phyloP scores from a whole-genome alignment of 2,888 invertebrate genomes.

The Miltochrista miniata region DNA sequence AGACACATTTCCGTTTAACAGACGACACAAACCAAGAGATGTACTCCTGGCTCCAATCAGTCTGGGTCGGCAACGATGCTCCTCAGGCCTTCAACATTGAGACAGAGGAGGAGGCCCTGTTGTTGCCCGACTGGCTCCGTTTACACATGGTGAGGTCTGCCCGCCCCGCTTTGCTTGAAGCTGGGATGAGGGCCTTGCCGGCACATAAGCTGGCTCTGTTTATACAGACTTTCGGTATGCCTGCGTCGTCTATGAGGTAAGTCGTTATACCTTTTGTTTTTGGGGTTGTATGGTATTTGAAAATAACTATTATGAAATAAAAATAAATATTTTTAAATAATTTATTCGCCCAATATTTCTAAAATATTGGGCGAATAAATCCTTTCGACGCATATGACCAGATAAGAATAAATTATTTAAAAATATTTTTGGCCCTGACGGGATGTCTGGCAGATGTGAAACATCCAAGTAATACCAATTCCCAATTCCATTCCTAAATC shows the following conservation, averaged over 20 bases:
- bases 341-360: no score
- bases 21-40: conserved; percentile 84
- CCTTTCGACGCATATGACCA: no score
- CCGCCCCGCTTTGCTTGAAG: conserved; percentile 91
- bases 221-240: conserved; percentile 98
- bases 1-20: conserved; percentile 22
- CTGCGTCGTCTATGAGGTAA: conserved; percentile 92
- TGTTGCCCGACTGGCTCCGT: conserved; percentile 97
- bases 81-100: conserved; percentile 88
- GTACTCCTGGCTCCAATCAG: conserved; percentile 84
- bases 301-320: no score
- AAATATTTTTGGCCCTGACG: no score
- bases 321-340: no score
- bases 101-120: conserved; percentile 90
- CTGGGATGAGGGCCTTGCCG: conserved; percentile 93
- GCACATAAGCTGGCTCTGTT: conserved; percentile 95
- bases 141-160: conserved; percentile 94
- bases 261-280: conserved; percentile 13
- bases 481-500: no score
- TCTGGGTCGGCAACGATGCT: conserved; percentile 91
- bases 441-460: no score
- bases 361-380: no score
- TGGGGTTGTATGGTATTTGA: no score
- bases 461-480: no score
- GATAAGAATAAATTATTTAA: no score